Evolutionary conservation across 2,113 vertebrate genomes (phyloP).

Genomic region (Bubo bubo): DNA sequence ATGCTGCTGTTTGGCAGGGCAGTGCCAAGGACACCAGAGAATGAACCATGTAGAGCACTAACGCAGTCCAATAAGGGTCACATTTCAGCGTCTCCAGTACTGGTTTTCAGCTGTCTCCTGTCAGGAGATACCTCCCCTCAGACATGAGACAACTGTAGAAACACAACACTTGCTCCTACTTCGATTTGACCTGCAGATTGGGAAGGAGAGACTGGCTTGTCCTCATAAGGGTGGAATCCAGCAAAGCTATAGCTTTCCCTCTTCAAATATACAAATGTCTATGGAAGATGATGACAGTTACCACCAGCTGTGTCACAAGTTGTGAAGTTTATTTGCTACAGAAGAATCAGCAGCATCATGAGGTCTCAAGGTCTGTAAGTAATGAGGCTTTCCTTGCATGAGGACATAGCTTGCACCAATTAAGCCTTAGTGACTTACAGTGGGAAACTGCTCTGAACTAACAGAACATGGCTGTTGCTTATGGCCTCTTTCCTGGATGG

Average conservation of each 20-base stretch:
- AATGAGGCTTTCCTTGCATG: not conserved
- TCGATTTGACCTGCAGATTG: not conserved
- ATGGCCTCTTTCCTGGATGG: not conserved
- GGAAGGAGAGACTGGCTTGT: not conserved
- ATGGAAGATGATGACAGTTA: not conserved
- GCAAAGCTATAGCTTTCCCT: not conserved
- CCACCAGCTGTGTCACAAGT: not conserved
- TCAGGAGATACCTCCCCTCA: not conserved
- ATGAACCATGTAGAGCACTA: not conserved
- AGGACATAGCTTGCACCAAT: not conserved
- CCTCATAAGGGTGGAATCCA: not conserved
- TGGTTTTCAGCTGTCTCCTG: not conserved
- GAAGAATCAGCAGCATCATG: not conserved
- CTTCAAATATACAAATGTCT: not conserved
- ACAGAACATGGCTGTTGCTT: not conserved
- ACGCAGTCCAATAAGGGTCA: not conserved
- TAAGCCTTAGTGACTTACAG: not conserved
- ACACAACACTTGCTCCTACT: not conserved
- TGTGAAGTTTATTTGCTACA: not conserved
- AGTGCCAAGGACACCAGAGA: not conserved
- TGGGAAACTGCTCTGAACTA: not conserved
- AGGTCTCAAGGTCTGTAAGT: not conserved
- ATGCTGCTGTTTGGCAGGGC: not conserved
- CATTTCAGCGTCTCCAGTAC: not conserved
- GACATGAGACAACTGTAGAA: not conserved